phyloP scores from a whole-genome alignment of 2,113 vertebrate genomes.

The western clawed frog (Xenopus tropicalis) region UCB_Xtro_10.0 CM004452.2:13949501-13950000 shows the following conservation, averaged over 20 bases:
- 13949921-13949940: constrained; percentile 94
- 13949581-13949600: constrained; percentile 25
- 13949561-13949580: constrained; percentile 7
- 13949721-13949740: constrained; percentile 78
- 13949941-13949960: constrained; percentile 79
- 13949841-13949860: constrained; percentile 95
- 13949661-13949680: constrained; percentile 65
- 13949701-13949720: constrained; percentile 80
- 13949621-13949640: constrained; percentile 1
- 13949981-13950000: constrained; percentile 75
- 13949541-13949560: background rate
- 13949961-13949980: constrained; percentile 89
- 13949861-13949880: constrained; percentile 78
- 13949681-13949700: constrained; percentile 76
- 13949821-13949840: constrained; percentile 84
- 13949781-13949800: constrained; percentile 84
- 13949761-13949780: constrained; percentile 86
- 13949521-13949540: background rate
- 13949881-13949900: constrained; percentile 73
- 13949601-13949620: background rate
- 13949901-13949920: constrained; percentile 79
- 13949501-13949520: background rate
- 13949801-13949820: constrained; percentile 73
- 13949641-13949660: background rate
- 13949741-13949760: constrained; percentile 75